Conservation (phyloP, 2,888 invertebrate genomes). For the Listrodromus nycthemerus region DNA sequence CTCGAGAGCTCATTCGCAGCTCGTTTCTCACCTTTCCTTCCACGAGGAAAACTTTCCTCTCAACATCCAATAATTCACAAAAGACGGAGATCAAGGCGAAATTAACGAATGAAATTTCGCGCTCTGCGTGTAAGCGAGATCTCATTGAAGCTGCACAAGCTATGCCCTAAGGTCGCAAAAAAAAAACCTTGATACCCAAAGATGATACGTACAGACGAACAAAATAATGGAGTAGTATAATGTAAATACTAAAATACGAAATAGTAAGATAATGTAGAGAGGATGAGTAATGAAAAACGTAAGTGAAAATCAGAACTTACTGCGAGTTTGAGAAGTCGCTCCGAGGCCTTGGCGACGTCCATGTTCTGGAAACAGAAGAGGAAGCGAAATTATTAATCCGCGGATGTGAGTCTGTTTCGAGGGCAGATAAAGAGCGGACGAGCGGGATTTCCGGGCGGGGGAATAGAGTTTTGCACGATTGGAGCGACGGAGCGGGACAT, state of each 20-base stretch:
- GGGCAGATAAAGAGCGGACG: slow-evolving; percentile 3
- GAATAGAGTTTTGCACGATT: slow-evolving; percentile 4
- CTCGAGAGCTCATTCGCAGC: slow-evolving; percentile 45
- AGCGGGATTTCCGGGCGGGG: slow-evolving; percentile 9
- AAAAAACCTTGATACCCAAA: background rate
- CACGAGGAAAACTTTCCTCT: slow-evolving; percentile 44
- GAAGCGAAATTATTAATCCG: slow-evolving; percentile 74
- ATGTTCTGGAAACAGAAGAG: slow-evolving; percentile 88
- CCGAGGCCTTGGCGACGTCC: slow-evolving; percentile 94
- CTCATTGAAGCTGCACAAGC: slow-evolving; percentile 27
- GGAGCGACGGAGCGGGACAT: background rate
- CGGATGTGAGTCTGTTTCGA: slow-evolving; percentile 54
- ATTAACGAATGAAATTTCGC: slow-evolving; percentile 58
- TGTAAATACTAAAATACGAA: background rate
- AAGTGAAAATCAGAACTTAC: slow-evolving; percentile 87
- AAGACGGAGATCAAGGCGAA: slow-evolving; percentile 52
- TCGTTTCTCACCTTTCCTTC: slow-evolving; percentile 43
- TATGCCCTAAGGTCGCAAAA: slow-evolving; percentile 1
- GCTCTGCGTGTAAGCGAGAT: slow-evolving; percentile 18
- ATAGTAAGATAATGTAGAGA: background rate
- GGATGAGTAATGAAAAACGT: slow-evolving; percentile 24
- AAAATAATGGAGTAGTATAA: background rate
- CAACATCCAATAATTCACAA: slow-evolving; percentile 39
- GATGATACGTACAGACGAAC: background rate
- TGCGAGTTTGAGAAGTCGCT: slow-evolving; percentile 96